Evolutionary conservation across 2,888 invertebrate genomes (phyloP), one percentile per base, ranked within the genome.

Genomic region (Vannuccia rotundouncinata): DNA sequence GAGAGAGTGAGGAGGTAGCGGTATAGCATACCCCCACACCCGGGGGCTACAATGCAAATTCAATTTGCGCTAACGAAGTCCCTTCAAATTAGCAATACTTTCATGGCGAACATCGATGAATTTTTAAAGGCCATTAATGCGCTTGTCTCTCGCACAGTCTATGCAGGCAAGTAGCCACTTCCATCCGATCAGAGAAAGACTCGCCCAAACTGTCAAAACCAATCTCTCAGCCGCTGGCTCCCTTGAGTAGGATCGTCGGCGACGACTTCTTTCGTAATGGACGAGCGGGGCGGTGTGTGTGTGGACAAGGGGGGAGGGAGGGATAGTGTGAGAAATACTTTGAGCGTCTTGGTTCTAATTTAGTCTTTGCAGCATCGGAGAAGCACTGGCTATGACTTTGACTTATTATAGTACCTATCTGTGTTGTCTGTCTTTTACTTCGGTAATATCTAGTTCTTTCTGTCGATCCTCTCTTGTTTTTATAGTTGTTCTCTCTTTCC

Each of bases 41-140:
- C 66, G 25, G 25, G 25, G 66, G 66, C 66, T 66, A 66, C 22
- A 66, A 75, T 75, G 75, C 10, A 75, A 75, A 75, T 75, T 75
- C n/a, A 75, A 75, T 75, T 75, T 75, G 29, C 75, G 29, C 75
- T 75, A 75, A 75, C 31, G 75, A 75, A 75, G 75, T 29, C 29
- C 31, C 31, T 29, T 29, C 75, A 75, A 75, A 75, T 75, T 75
- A 75, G 75, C 22, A 75, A 75, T 29, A 75, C 75, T 75, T 75
- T 75, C 75, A 75, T 75, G 31, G n/a, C 31, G 31, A 31, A 31
- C 75, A 10, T 31, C 75, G 29, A 75, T 75, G 75, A 75, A 75
- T 75, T 75, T 73, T 75, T 75, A 75, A 75, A 75, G 29, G 75
- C 75, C 75, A 75, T 75, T 75, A 75, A 75, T 75, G 75, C 22